These are phyloP conservation scores for Caenorhabditis parvicauda DNA, from an alignment of 2,888 invertebrate species.

Conservation along the genomic window DNA sequence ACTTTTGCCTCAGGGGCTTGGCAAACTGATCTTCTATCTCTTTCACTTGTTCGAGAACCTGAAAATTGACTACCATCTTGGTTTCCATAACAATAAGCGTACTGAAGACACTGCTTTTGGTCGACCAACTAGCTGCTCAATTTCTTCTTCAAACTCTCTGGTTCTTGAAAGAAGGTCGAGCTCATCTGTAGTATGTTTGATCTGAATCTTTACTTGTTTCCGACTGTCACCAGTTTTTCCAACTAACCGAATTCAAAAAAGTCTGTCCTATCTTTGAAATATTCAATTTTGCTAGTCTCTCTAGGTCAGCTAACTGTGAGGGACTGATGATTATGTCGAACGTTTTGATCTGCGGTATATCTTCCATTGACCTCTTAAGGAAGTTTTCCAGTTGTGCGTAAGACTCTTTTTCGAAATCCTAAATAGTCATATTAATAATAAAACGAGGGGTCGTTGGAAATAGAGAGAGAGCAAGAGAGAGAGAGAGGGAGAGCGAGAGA, in stretches of 20 bases:
- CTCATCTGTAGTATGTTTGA: conserved; percentile 36
- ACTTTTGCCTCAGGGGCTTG: conserved; percentile 26
- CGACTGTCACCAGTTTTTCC: no score
- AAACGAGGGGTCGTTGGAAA: background rate
- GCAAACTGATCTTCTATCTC: conserved; percentile 40
- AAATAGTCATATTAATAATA: background rate
- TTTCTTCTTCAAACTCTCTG: conserved; percentile 31
- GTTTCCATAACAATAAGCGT: background rate
- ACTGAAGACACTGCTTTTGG: conserved; percentile 38
- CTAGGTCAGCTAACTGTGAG: conserved; percentile 25
- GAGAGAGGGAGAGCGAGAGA: no score
- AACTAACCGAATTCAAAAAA: conserved; percentile 30
- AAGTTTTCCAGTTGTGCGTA: conserved; percentile 30
- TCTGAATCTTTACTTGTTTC: conserved; percentile 15
- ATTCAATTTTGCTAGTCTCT: conserved; percentile 35
- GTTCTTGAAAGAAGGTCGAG: conserved; percentile 35
- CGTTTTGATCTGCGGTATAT: conserved; percentile 29
- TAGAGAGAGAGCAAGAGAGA: no score
- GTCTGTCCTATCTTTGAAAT: conserved; percentile 32
- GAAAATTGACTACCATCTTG: background rate
- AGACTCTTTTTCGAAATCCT: conserved; percentile 38
- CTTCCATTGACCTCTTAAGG: conserved; percentile 23
- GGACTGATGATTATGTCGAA: conserved; percentile 24
- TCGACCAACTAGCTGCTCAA: conserved; percentile 28
- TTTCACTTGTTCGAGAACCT: conserved; percentile 41